Evolutionary conservation across 2,113 vertebrate species (phyloP), one percentile per base, ranked within the genome.

Genomic region (Vireo altiloquus): DNA sequence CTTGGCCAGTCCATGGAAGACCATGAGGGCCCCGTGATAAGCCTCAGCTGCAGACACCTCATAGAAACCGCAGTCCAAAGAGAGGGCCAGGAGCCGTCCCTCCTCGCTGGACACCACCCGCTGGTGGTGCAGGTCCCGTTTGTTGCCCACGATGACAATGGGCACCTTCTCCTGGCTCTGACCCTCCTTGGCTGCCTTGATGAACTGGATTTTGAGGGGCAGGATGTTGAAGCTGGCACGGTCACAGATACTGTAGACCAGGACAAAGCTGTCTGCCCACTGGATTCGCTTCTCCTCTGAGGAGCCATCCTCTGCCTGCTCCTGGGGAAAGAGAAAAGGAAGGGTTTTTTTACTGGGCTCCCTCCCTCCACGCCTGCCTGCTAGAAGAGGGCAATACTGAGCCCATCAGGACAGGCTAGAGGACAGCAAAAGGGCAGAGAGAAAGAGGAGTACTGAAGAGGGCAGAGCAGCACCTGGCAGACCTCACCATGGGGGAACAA

Each of bases 211-310:
- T 72, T 98, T 98, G 76, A 97, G 97, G 63, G 97, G 96, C 69
- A 98, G 94, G 24, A 97, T 82, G 92, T 98, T 98, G 95, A 99
- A 99, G 92, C 99, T 99, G 89, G 97, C 98, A 30, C 98, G 96
- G 96, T 99, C 98, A 1, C 98, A 99, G 97, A 99, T 99, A 96
- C 98, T 99, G 97, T 99, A 99, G 72, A 99, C 98, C 31, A 99
- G 96, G 53, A 99, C 92, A 79, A 98, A 99, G 70, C 98, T 97
- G 54, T 99, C 98, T 10, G 98, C 99, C 99, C 99, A 99, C 71
- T 98, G 98, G 89, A 98, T 95, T 87, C 98, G 97, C 92, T 98
- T 99, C 71, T 98, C 97, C 84, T 98, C 97, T 3, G 96, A 95
- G 7, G 98, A 97, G 21, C 91, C 94, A 77, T 97, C 95, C 19